Conservation (phyloP, 2,888 invertebrate species). For the Phengaris arion region DNA sequence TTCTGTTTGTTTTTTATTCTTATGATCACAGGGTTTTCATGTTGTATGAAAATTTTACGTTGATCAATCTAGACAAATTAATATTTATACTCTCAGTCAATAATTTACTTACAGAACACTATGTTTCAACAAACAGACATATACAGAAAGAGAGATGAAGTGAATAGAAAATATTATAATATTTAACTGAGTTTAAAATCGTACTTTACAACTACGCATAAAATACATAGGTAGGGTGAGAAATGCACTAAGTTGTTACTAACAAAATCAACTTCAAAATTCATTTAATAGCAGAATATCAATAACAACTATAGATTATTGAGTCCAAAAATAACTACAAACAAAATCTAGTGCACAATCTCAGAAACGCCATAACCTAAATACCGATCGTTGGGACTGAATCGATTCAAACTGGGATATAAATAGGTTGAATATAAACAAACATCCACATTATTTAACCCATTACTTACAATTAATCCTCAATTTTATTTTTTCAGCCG, state of each 20-base stretch:
- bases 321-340: background rate
- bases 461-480: slow-evolving; percentile 36
- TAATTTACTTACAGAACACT: too few relatives aligned
- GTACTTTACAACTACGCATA: too few relatives aligned
- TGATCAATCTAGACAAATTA: too few relatives aligned
- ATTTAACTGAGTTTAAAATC: too few relatives aligned
- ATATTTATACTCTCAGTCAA: too few relatives aligned
- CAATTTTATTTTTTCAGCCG: slow-evolving; percentile 84
- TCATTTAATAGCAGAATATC: background rate
- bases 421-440: slow-evolving; percentile 1
- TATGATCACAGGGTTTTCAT: too few relatives aligned
- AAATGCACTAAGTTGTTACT: too few relatives aligned
- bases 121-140: too few relatives aligned
- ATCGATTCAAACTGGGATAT: background rate
- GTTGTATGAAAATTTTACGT: too few relatives aligned
- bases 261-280: background rate
- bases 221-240: too few relatives aligned
- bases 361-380: slow-evolving; percentile 33
- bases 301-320: background rate
- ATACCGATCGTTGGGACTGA: slow-evolving; percentile 14
- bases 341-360: background rate
- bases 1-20: background rate
- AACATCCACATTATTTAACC: slow-evolving; percentile 10
- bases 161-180: too few relatives aligned
- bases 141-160: background rate